These are phyloP conservation scores for Dicrurus megarhynchus DNA, from an alignment of 2,113 vertebrate species.

Conservation along the genomic window DNA sequence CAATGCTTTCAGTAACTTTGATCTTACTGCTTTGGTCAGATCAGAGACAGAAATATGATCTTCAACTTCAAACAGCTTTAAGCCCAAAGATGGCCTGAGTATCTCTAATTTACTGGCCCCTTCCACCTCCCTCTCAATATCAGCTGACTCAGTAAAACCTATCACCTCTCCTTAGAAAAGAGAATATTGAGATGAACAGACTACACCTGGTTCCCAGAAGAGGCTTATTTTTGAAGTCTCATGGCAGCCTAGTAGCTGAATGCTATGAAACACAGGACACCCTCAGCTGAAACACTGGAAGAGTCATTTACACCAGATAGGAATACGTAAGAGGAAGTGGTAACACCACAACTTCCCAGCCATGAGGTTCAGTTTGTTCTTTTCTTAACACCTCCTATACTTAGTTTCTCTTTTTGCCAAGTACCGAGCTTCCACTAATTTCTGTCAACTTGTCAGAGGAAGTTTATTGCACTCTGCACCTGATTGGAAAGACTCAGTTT, in stretches of 20 bases:
- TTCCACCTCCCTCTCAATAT: background rate
- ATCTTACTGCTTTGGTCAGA: background rate
- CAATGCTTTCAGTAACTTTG: background rate
- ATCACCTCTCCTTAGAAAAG: background rate
- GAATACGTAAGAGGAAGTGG: background rate
- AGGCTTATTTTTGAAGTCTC: background rate
- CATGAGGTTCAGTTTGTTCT: background rate
- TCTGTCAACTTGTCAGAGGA: background rate
- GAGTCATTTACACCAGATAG: background rate
- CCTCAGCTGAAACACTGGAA: background rate
- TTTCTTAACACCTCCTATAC: background rate
- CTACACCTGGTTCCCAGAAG: background rate
- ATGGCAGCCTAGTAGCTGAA: background rate
- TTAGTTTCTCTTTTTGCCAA: background rate
- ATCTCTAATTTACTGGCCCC: background rate
- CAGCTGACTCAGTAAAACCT: background rate
- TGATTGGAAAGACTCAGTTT: background rate
- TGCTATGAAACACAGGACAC: background rate
- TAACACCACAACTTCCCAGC: conserved; percentile 41
- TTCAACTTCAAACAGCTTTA: background rate
- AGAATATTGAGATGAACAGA: background rate
- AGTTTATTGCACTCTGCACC: background rate
- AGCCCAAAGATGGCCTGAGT: background rate
- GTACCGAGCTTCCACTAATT: background rate
- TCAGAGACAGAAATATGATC: background rate